Evolutionary conservation across 2,888 invertebrate genomes (phyloP), one percentile per base, ranked within the genome.

Genomic region (Elysia crispata): DNA sequence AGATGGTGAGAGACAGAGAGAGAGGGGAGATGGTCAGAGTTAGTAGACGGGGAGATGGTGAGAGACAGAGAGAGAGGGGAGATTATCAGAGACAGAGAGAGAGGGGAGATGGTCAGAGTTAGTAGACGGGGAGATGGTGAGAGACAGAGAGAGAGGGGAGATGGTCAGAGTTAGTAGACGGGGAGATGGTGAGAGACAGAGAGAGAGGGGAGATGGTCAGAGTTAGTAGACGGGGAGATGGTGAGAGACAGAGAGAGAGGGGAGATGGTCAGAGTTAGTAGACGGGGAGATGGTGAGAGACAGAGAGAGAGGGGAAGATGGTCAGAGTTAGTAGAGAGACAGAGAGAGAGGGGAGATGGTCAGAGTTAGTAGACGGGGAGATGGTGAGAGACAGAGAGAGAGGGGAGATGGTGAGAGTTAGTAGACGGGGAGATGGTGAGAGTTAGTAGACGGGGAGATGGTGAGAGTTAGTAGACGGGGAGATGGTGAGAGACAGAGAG

Each of bases 231-330:
- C 13, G 49, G 25, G 11, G 28, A 49, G 49, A 50, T n/a, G 49
- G 28, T 25, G 8, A 67, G 1, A 76, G 30, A 49, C 23, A 67
- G 54, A 76, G n/a, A 76, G 23, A 49, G 25, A 50, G 54, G 28
- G 41, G 28, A 66, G n/a, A n/a, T n/a, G n/a, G n/a, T n/a, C n/a
- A n/a, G n/a, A n/a, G n/a, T n/a, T n/a, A n/a, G n/a, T n/a, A 28
- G 41, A 50, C 13, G 49, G 25, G 11, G 41, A 41, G 41, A 41
- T 3, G 11, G 41, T 41, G 5, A 41, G 41, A 41, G 41, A 41
- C 3, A 41, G 41, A 41, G 11, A 11, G 11, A 41, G 41, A 41
- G 5, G 41, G 41, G 11, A 3, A 41, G 41, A 41, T 41, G 11
- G 41, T 6, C 41, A 41, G 41, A 41, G 3, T 6, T 3, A 11